Conservation (phyloP, 1,140 invertebrate species). For the Leptoteleia sp. region DNA sequence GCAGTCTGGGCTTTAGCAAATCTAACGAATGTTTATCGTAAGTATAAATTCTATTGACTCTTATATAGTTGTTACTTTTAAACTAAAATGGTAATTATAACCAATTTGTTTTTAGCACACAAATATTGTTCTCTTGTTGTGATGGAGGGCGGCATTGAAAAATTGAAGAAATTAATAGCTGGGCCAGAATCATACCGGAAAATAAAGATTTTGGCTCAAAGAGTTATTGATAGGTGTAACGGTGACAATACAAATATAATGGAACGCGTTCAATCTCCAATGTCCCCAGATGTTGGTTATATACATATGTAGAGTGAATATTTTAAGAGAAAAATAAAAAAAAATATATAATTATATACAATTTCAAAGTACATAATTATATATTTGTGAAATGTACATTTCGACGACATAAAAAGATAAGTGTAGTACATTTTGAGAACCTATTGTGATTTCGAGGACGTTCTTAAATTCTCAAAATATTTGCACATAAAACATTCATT, state of each 20-base stretch:
- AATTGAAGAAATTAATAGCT: conserved; percentile 86
- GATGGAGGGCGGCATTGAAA: conserved; percentile 90
- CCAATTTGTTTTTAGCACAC: conserved; percentile 82
- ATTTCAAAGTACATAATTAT: conserved; percentile 25
- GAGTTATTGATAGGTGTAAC: conserved; percentile 44
- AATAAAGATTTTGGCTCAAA: conserved; percentile 41
- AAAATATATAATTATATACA: conserved; percentile 38
- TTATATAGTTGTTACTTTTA: neutral
- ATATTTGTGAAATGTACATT: too few relatives aligned
- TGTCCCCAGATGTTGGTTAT: conserved; percentile 36
- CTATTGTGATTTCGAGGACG: too few relatives aligned
- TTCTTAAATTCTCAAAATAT: too few relatives aligned
- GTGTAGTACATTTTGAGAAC: too few relatives aligned
- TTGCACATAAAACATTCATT: too few relatives aligned
- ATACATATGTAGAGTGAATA: conserved; percentile 33
- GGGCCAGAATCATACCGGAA: conserved; percentile 21
- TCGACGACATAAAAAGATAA: too few relatives aligned
- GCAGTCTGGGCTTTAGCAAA: conserved; percentile 99
- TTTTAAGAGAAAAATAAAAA: conserved; percentile 4
- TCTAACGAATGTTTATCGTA: conserved; percentile 94
- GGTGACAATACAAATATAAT: conserved; percentile 32
- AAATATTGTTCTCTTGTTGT: conserved; percentile 95
- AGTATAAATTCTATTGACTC: conserved; percentile 83
- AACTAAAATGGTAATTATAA: neutral
- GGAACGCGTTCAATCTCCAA: conserved; percentile 33